phyloP scores from a whole-genome alignment of 23 tunicate genomes.

The Phallusia fumigata region DNA sequence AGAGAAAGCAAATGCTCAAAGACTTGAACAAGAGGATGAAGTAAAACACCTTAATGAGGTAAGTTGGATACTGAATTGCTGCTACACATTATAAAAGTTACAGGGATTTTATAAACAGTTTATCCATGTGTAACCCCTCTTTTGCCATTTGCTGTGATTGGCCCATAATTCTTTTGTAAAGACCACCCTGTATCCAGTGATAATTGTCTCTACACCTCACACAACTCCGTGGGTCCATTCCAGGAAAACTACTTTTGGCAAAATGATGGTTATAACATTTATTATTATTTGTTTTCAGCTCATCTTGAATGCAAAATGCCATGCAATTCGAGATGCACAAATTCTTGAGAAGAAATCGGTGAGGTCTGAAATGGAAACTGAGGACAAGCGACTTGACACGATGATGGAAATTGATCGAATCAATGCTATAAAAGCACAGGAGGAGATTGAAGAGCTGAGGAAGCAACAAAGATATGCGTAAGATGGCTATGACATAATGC shows the following conservation, averaged over 20 bases:
- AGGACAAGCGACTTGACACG: conserved; percentile 89
- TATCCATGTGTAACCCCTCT: no score
- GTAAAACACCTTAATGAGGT: conserved; percentile 97
- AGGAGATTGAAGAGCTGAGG: conserved; percentile 87
- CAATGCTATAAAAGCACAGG: conserved; percentile 86
- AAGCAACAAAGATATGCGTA: conserved; percentile 94
- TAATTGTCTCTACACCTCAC: no score
- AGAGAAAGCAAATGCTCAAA: conserved; percentile 86
- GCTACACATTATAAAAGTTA: no score
- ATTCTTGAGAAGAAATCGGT: conserved; percentile 83
- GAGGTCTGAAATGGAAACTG: conserved; percentile 63
- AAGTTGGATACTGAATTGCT: no score
- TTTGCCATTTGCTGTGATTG: no score
- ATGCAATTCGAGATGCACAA: conserved; percentile 99
- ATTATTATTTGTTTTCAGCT: conserved; percentile 35
- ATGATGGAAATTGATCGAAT: conserved; percentile 98
- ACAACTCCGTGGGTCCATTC: no score
- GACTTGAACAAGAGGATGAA: conserved; percentile 99
- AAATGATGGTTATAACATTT: no score
- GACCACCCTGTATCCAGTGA: no score
- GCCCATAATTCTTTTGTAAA: no score
- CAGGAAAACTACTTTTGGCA: no score
- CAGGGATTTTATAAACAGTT: no score
- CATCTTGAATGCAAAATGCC: conserved; percentile 92
- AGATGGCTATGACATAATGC: conserved; percentile 4